Conservation (phyloP, 2,888 invertebrate genomes). For the Epinotia ramella region DNA sequence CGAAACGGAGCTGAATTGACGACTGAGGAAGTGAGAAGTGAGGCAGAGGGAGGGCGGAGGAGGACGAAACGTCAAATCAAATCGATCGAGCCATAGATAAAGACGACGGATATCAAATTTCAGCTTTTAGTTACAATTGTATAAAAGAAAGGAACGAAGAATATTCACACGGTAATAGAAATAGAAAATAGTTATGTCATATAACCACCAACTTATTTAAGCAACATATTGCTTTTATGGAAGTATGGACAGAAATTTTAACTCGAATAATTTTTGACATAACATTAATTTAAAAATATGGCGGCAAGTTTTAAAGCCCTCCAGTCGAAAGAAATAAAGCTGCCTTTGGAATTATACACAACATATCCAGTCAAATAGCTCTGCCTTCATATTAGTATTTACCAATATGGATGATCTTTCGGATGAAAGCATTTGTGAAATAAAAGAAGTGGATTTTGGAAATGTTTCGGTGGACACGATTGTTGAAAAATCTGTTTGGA, state of each 20-base stretch:
- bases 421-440: slow-evolving; percentile 60
- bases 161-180: not conserved
- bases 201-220: too few relatives aligned
- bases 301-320: slow-evolving; percentile 28
- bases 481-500: slow-evolving; percentile 61
- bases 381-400: not conserved
- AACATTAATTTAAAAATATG: slow-evolving; percentile 2
- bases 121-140: not conserved
- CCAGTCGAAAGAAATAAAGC: not conserved
- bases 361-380: not conserved
- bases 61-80: slow-evolving; percentile 37
- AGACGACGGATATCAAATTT: not conserved
- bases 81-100: slow-evolving; percentile 18
- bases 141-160: not conserved
- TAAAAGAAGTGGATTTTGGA: slow-evolving; percentile 72
- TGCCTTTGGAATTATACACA: not conserved
- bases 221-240: not conserved
- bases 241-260: not conserved
- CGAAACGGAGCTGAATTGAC: slow-evolving; percentile 5
- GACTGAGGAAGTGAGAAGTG: not conserved
- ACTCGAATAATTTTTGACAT: slow-evolving; percentile 6
- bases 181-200: too few relatives aligned
- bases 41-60: slow-evolving; percentile 14
- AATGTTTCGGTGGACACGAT: slow-evolving; percentile 68
- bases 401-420: slow-evolving; percentile 56